Evolutionary conservation across 2,113 vertebrate species (phyloP).

Genomic region (Passer domesticus): DNA sequence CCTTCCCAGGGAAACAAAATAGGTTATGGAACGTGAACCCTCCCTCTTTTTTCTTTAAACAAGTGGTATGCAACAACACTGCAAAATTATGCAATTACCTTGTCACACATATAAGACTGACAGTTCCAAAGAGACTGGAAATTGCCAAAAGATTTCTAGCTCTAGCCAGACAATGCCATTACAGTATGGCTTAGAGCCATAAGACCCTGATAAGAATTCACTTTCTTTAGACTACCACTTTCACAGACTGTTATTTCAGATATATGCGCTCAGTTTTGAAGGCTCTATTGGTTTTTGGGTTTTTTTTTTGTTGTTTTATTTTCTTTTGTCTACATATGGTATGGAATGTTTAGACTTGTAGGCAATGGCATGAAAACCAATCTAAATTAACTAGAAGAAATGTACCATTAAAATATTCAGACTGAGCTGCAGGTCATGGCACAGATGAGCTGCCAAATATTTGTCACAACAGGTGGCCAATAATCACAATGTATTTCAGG

Average conservation of each 20-base stretch:
- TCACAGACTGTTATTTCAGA: conserved; percentile 17
- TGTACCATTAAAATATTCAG: conserved; percentile 6
- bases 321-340: neutral
- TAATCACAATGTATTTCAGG: neutral
- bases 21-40: neutral
- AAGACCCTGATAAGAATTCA: neutral
- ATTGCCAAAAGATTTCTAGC: neutral
- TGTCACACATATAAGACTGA: neutral
- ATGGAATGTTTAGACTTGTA: neutral
- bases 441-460: neutral
- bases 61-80: neutral
- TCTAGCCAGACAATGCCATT: neutral
- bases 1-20: neutral
- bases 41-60: neutral
- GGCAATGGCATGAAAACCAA: neutral
- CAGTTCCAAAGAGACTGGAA: neutral
- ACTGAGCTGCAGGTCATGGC: neutral
- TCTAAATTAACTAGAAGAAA: conserved; percentile 3
- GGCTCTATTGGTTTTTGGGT: neutral
- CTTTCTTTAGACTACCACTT: neutral
- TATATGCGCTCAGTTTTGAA: neutral
- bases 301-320: neutral
- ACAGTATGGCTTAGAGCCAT: neutral
- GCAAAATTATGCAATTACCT: neutral
- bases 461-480: neutral